Conservation (phyloP, 2,113 vertebrate species). For the Nyctibius bracteatus region DNA sequence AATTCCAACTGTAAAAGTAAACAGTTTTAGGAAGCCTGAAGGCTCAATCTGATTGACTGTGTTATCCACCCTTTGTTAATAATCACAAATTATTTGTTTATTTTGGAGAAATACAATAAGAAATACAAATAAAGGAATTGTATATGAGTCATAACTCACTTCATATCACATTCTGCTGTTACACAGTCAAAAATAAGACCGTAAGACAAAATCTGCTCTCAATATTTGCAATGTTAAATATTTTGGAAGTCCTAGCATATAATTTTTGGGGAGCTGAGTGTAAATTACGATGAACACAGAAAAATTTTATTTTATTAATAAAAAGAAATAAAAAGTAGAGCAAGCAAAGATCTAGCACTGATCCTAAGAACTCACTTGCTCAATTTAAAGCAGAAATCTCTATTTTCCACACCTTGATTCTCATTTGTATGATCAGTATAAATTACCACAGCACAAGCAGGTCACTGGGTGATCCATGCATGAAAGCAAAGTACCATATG, state of each 20-base stretch:
- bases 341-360: not conserved
- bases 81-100: constrained; percentile 21
- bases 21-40: constrained; percentile 5
- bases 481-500: not conserved
- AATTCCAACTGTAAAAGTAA: not conserved
- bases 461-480: not conserved
- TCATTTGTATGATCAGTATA: not conserved
- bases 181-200: not conserved
- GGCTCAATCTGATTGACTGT: not conserved
- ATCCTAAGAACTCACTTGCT: not conserved
- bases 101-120: not conserved
- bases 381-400: not conserved
- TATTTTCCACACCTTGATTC: not conserved
- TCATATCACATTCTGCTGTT: not conserved
- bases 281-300: not conserved
- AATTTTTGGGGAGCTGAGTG: not conserved
- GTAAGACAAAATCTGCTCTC: not conserved
- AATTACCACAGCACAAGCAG: not conserved
- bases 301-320: constrained; percentile 7
- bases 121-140: not conserved
- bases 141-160: constrained; percentile 1
- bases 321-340: not conserved
- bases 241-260: not conserved
- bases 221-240: not conserved
- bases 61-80: constrained; percentile 20